phyloP scores from a whole-genome alignment of 2,797 vertebrate genomes.

The Euphonia xanthogaster region DNA sequence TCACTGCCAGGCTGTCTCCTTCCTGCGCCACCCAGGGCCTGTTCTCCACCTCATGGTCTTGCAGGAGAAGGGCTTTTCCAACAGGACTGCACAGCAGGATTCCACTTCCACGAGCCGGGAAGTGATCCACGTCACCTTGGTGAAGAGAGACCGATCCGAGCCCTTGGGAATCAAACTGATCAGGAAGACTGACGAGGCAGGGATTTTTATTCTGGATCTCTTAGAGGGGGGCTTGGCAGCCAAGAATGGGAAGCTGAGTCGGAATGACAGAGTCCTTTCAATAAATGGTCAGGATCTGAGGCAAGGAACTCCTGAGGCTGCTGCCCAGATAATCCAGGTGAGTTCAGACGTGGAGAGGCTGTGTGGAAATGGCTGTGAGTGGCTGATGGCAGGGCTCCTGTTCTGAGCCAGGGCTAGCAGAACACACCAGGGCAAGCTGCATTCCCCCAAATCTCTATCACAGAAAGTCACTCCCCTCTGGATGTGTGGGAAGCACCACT shows the following conservation, averaged over 20 bases:
- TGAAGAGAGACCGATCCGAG: conserved; percentile 85
- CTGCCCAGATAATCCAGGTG: conserved; percentile 94
- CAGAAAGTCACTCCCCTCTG: neutral
- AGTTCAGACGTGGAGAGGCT: neutral
- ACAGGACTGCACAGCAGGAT: conserved; percentile 74
- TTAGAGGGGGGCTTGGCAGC: conserved; percentile 88
- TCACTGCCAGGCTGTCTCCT: conserved; percentile 82
- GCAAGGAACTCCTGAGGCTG: conserved; percentile 90
- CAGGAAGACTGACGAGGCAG: conserved; percentile 87
- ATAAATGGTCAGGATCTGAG: conserved; percentile 92
- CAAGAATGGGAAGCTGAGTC: conserved; percentile 87
- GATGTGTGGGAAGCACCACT: neutral
- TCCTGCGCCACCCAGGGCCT: conserved; percentile 80
- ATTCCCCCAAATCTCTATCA: neutral
- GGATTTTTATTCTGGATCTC: conserved; percentile 91
- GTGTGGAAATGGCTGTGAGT: neutral
- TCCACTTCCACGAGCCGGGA: conserved; percentile 57
- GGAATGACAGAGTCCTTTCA: conserved; percentile 89
- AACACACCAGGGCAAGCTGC: neutral
- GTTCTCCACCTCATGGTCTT: conserved; percentile 85
- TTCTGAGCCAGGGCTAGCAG: neutral
- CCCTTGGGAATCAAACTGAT: conserved; percentile 93
- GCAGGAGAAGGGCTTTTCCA: conserved; percentile 92
- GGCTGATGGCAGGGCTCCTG: neutral
- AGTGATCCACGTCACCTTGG: conserved; percentile 86